These are phyloP conservation scores for Penaeus monodon DNA, from an alignment of 2,888 invertebrate genomes.

Conservation along the genomic window DNA sequence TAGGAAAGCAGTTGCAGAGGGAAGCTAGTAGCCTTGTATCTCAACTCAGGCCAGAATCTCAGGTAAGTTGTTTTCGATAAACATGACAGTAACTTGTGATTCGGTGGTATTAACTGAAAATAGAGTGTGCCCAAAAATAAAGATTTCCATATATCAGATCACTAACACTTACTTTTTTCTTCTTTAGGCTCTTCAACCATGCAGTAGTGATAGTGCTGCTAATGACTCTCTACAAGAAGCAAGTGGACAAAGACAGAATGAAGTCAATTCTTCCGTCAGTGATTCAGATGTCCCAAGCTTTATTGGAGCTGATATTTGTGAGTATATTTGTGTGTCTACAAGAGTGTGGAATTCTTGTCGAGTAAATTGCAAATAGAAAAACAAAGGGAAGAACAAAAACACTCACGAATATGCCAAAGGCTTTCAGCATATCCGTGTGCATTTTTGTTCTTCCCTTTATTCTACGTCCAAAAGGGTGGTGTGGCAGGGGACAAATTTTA, in stretches of 20 bases:
- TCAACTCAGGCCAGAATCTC: conserved; percentile 12
- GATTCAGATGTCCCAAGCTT: conserved; percentile 22
- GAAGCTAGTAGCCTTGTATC: conserved; percentile 16
- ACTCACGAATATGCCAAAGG: no score
- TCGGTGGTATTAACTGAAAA: background rate
- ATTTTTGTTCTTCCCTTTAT: no score
- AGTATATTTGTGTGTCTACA: conserved; percentile 9
- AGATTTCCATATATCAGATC: no score
- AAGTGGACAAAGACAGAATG: background rate
- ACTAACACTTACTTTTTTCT: no score
- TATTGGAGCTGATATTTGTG: conserved; percentile 43
- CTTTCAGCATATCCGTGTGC: no score
- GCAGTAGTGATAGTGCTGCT: no score
- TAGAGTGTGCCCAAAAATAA: no score
- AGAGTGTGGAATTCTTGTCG: background rate
- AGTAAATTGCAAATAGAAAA: no score
- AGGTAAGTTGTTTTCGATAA: background rate
- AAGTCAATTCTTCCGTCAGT: conserved; percentile 5
- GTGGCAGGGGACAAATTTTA: no score
- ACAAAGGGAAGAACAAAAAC: no score
- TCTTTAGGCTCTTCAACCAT: no score
- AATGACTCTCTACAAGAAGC: background rate
- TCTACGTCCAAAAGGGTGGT: no score
- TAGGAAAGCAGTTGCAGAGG: conserved; percentile 28
- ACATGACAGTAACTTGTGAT: background rate